Evolutionary conservation across 2,888 invertebrate species (phyloP).

Genomic region (Hirtodrosophila cameraria): DNA sequence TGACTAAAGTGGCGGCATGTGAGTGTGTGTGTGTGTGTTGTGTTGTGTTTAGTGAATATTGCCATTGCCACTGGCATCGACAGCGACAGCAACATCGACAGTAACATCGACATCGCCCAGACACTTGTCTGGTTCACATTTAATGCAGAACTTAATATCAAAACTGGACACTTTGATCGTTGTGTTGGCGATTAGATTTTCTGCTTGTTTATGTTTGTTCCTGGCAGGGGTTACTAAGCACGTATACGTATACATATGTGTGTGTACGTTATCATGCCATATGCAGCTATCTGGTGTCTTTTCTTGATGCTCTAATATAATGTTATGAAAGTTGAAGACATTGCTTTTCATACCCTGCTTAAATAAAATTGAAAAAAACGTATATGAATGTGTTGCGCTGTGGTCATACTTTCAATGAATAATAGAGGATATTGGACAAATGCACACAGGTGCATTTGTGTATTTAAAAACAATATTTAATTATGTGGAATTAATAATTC

Average conservation of each 20-base stretch:
- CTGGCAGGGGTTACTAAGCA: conserved; percentile 18
- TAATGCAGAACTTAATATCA: conserved; percentile 68
- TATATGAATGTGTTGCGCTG: too few relatives aligned
- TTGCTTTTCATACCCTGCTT: conserved; percentile 53
- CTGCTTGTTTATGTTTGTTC: conserved; percentile 54
- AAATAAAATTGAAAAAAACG: background rate
- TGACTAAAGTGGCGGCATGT: too few relatives aligned
- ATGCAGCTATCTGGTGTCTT: conserved; percentile 34
- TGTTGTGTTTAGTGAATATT: conserved; percentile 17
- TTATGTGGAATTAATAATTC: too few relatives aligned
- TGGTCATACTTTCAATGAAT: too few relatives aligned
- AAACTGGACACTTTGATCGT: conserved; percentile 72
- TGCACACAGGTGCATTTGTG: too few relatives aligned
- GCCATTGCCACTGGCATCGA: conserved; percentile 40
- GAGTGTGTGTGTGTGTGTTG: too few relatives aligned
- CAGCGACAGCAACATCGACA: conserved; percentile 31
- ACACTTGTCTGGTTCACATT: conserved; percentile 59
- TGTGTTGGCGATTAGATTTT: conserved; percentile 69
- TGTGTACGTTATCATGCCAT: conserved; percentile 55
- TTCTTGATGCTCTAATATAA: conserved; percentile 29
- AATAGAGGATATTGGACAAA: too few relatives aligned
- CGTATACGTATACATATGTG: conserved; percentile 13
- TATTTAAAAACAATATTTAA: too few relatives aligned
- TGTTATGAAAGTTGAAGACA: conserved; percentile 63
- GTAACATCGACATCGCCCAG: conserved; percentile 42